Base-by-base conservation (phyloP, 2,888 invertebrate genomes). In the Polydrusus tereticollis region DNA sequence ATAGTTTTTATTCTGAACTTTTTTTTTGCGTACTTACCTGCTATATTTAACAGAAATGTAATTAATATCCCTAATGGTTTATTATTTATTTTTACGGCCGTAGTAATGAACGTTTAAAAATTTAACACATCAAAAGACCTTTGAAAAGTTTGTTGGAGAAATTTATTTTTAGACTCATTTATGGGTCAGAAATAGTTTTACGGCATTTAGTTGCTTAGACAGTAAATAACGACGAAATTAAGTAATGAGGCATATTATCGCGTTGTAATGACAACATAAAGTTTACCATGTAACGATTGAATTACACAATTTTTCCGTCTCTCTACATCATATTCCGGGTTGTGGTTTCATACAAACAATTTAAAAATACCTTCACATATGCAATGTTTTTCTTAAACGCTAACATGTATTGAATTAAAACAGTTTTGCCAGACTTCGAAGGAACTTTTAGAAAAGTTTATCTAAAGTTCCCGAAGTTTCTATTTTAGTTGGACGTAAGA, bases 401-500 rank as follows among this genome's bases (percentile, higher is more conserved):
- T 29, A 16, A 7, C 18, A 16, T 50, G 14, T 50, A n/a, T 26
- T 50, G 14, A 20, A 47, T 18, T 20, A 21, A 47, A 21, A 26
- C 10, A 29, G 29, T 29, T 58, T 38, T 58, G 20, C 16, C 7
- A 23, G 21, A 43, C 41, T 20, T 16, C 16, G 10, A 1, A 21
- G 20, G 23, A 59, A 59, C 59, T 59, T 59, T 43, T 5, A 43
- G n/a, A 16, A n/a, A 59, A 41, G 41, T 59, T 59, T 41, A 23
- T 21, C 2, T 23, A 14, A 23, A 26, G 23, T 38, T 41, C 14
- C 14, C 6, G 23, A 41, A 59, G 59, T 59, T 59, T 43, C 36
- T 41, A 43, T 59, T 59, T 59, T 43, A 59, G 41, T 41, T 38
- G 16, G 41, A 41, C 16, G 43, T 43, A 41, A 43, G 41, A 18